A percentile compares a stretch with the other conserved stretches of the same genome.
phyloP scores from a whole-genome alignment of 2,888 invertebrate genomes.

The Hipparchia semele region DNA sequence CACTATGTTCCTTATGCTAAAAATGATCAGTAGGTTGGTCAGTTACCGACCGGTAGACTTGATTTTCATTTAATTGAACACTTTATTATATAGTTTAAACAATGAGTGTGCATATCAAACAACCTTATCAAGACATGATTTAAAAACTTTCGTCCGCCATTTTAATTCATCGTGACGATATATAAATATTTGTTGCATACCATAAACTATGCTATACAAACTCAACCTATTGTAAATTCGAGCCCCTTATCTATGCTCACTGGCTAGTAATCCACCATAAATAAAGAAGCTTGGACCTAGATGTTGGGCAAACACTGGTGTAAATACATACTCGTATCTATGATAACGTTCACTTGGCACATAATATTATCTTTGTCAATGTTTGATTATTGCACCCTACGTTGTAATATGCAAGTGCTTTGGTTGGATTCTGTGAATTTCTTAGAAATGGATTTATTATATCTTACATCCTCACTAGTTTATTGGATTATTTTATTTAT shows the following conservation, averaged over 20 bases:
- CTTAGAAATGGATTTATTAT: neutral
- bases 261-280: slow-evolving; percentile 18
- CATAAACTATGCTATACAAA: slow-evolving; percentile 29
- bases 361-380: slow-evolving; percentile 10
- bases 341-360: slow-evolving; percentile 17
- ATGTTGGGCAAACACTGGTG: slow-evolving; percentile 10
- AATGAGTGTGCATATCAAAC: slow-evolving; percentile 1
- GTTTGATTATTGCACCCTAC: slow-evolving; percentile 12
- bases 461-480: too few relatives aligned
- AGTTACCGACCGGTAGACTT: neutral
- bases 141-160: slow-evolving; percentile 11
- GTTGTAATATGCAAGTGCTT: neutral
- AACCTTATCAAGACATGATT: slow-evolving; percentile 14
- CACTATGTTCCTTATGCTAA: too few relatives aligned
- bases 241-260: slow-evolving; percentile 25
- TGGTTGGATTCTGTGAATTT: neutral
- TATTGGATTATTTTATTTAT: too few relatives aligned
- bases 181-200: slow-evolving; percentile 18
- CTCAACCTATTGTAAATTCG: slow-evolving; percentile 23
- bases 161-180: slow-evolving; percentile 11
- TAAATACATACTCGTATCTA: neutral
- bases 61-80: neutral
- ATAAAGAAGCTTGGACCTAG: slow-evolving; percentile 10
- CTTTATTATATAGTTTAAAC: slow-evolving; percentile 1
- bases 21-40: too few relatives aligned